Percentiles rank a stretch among this genome's conserved stretches.
Conservation (phyloP, 1,140 invertebrate genomes). For the Lepidurus arcticus region DNA sequence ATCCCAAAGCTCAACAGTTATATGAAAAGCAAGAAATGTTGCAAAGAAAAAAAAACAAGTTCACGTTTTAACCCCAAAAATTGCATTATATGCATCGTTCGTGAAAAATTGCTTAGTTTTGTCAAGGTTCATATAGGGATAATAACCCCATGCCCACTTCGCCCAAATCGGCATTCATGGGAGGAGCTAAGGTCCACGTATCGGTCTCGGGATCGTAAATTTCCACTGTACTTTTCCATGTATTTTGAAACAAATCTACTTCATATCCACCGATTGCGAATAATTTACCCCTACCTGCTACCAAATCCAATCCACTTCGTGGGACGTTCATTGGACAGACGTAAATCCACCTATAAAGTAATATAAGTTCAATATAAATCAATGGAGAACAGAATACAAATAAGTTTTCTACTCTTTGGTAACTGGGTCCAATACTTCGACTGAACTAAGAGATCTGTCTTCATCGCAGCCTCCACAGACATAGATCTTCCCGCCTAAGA, state of each 20-base stretch:
- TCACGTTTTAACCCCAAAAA: neutral
- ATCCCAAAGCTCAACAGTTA: neutral
- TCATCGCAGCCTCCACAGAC: constrained; percentile 63
- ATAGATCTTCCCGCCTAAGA: constrained; percentile 76
- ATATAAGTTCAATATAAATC: neutral
- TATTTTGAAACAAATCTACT: constrained; percentile 62
- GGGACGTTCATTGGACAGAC: constrained; percentile 78
- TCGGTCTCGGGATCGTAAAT: constrained; percentile 67
- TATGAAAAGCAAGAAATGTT: constrained; percentile 25
- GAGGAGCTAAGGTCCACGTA: constrained; percentile 65
- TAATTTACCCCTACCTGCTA: constrained; percentile 77
- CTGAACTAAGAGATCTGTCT: constrained; percentile 63
- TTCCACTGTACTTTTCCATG: constrained; percentile 56
- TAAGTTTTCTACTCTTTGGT: constrained; percentile 53
- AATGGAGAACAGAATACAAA: neutral
- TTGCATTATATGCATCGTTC: neutral
- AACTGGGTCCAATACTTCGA: constrained; percentile 73
- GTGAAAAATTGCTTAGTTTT: too few species aligned
- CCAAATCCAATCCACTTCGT: constrained; percentile 73
- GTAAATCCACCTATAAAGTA: constrained; percentile 60
- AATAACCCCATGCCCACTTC: constrained; percentile 83
- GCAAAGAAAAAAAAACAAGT: neutral
- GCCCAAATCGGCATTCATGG: constrained; percentile 80
- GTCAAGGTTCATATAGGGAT: constrained; percentile 56
- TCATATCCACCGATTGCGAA: constrained; percentile 80